Conservation (phyloP, 30 jellyfish, hydroid and myxozoan genomes). For the Pelagia noctiluca region DNA sequence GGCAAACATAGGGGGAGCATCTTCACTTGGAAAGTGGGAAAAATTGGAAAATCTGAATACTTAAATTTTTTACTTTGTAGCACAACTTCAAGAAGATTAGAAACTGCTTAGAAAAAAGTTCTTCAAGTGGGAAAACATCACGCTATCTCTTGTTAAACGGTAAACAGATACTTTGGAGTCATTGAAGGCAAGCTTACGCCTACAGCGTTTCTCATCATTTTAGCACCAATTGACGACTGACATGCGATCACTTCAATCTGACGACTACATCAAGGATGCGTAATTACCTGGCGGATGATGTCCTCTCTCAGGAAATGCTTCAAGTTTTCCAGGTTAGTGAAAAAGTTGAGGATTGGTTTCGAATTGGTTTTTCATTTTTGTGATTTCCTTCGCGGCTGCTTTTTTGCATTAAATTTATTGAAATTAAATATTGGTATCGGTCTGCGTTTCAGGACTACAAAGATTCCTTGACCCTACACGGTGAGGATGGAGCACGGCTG, state of each 20-base stretch:
- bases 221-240: conserved; percentile 15
- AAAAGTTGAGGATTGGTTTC: not conserved
- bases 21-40: not conserved
- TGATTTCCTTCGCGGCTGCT: not conserved
- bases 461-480: not conserved
- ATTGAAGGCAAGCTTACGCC: conserved; percentile 10
- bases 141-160: not conserved
- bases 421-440: too few species aligned
- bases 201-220: conserved; percentile 12
- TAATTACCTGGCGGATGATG: conserved; percentile 10
- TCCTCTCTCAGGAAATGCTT: not conserved
- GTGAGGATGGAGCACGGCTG: conserved; percentile 1
- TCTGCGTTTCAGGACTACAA: not conserved
- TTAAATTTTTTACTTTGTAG: not conserved
- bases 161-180: conserved; percentile 6
- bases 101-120: not conserved
- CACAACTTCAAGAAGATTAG: not conserved
- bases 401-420: too few species aligned
- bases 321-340: conserved; percentile 14
- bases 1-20: too few species aligned
- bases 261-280: conserved; percentile 22
- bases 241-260: conserved; percentile 13
- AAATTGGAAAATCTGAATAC: not conserved
- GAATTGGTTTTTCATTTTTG: not conserved
- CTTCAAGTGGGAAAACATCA: not conserved